Evolutionary conservation across 2,797 vertebrate genomes (phyloP).

Genomic region (Apogon hyalosoma): DNA sequence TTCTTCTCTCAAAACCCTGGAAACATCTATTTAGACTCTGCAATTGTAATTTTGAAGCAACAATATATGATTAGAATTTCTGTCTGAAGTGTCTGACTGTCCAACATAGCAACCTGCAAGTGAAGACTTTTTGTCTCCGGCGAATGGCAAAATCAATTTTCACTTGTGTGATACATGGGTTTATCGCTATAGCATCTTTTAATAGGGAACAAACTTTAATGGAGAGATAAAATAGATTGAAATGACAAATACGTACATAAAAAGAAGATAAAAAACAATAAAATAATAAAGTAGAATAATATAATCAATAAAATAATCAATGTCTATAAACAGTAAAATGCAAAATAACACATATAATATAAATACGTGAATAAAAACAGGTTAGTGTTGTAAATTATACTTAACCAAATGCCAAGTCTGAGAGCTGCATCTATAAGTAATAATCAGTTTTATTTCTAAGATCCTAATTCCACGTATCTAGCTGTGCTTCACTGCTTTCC

Average conservation of each 20-base stretch:
- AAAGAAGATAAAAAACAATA: too few species aligned
- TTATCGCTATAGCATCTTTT: too few species aligned
- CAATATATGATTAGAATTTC: not conserved
- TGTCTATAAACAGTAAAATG: too few species aligned
- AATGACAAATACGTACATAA: too few species aligned
- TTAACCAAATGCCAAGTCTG: not conserved
- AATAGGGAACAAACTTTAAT: too few species aligned
- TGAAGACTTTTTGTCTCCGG: constrained; percentile 7
- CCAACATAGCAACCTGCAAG: not conserved
- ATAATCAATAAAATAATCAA: too few species aligned
- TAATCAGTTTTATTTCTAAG: not conserved
- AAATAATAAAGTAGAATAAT: too few species aligned
- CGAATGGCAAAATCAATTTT: constrained; percentile 15
- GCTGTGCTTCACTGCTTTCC: constrained; percentile 26
- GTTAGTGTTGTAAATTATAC: too few species aligned
- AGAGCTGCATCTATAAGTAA: not conserved
- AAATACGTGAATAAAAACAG: too few species aligned
- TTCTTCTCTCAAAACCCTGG: not conserved
- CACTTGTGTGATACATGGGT: not conserved
- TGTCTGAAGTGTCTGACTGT: not conserved
- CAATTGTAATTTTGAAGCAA: not conserved
- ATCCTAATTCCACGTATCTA: constrained; percentile 10
- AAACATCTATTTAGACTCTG: constrained; percentile 1
- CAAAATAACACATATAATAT: too few species aligned
- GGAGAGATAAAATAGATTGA: too few species aligned